phyloP scores from a whole-genome alignment of 2,797 vertebrate genomes.

The Sebastes alutus region DNA sequence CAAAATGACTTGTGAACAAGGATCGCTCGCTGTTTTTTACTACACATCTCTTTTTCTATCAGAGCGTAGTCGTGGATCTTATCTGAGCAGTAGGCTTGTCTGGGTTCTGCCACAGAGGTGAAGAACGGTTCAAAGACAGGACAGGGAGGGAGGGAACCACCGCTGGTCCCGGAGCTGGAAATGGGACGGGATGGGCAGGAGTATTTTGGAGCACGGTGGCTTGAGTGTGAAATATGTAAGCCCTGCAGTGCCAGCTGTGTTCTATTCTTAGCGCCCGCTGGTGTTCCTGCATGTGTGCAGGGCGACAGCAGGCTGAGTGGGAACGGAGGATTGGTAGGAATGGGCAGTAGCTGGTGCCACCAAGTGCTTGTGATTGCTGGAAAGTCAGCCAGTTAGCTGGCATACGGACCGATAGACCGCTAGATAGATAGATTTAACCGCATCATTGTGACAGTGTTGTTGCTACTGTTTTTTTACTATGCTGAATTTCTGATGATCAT shows the following conservation, averaged over 20 bases:
- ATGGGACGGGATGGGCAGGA: conserved; percentile 66
- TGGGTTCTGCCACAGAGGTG: conserved; percentile 62
- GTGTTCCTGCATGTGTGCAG: conserved; percentile 71
- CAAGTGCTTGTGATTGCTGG: conserved; percentile 49
- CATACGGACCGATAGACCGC: neutral
- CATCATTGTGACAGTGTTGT: neutral
- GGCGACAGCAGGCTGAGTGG: conserved; percentile 72
- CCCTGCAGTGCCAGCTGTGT: conserved; percentile 83
- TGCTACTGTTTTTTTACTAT: neutral
- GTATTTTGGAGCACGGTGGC: conserved; percentile 77
- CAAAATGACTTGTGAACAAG: conserved; percentile 57
- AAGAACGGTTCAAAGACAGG: conserved; percentile 72
- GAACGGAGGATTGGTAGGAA: conserved; percentile 67
- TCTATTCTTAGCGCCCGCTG: conserved; percentile 82
- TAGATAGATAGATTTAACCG: neutral
- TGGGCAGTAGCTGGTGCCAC: conserved; percentile 45
- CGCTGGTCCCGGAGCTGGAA: conserved; percentile 67
- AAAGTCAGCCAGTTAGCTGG: conserved; percentile 42
- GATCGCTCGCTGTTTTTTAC: conserved; percentile 47
- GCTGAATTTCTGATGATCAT: neutral
- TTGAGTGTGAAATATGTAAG: conserved; percentile 84
- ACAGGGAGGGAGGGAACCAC: conserved; percentile 38
- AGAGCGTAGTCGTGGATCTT: conserved; percentile 64
- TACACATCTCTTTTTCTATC: conserved; percentile 34
- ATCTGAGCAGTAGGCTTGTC: conserved; percentile 61